A percentile compares a stretch with the other conserved stretches of the same genome.
Evolutionary conservation across 2,888 invertebrate genomes (phyloP).

Genomic region (Dexiosoma caninum): DNA sequence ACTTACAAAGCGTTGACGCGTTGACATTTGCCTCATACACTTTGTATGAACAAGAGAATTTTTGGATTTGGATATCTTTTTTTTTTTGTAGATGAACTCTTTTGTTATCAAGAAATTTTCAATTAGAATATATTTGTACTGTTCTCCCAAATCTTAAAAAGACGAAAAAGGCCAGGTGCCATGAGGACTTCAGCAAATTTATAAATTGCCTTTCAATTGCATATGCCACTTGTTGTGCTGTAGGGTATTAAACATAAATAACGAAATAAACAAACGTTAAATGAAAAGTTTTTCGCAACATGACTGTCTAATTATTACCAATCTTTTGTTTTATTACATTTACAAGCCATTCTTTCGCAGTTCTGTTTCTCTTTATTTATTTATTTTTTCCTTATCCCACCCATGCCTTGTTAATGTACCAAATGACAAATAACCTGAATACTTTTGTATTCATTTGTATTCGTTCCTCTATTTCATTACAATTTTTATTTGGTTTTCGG

Average conservation of each 20-base stretch:
- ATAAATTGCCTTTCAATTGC: neutral
- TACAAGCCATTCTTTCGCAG: neutral
- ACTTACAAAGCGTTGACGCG: too few relatives aligned
- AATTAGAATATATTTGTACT: too few relatives aligned
- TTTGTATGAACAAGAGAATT: too few relatives aligned
- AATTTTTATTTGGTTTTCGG: conserved; percentile 4
- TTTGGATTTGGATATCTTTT: too few relatives aligned
- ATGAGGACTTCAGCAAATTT: too few relatives aligned
- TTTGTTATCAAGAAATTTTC: too few relatives aligned
- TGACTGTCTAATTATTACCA: conserved; percentile 58
- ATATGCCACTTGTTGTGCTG: neutral
- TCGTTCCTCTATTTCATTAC: conserved; percentile 4
- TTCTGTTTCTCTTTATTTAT: neutral
- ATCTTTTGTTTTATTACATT: conserved; percentile 23
- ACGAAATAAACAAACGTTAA: conserved; percentile 4
- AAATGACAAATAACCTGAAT: conserved; percentile 45
- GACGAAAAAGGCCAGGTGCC: too few relatives aligned
- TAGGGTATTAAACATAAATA: neutral
- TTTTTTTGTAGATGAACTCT: too few relatives aligned
- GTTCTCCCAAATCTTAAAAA: too few relatives aligned
- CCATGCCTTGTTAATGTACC: conserved; percentile 6
- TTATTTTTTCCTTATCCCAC: neutral
- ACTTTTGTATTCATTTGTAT: neutral
- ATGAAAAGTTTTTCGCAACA: conserved; percentile 51
- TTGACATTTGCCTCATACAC: too few relatives aligned